Evolutionary conservation across 2,797 vertebrate species (phyloP).

Genomic region (Nyctibius grandis): DNA sequence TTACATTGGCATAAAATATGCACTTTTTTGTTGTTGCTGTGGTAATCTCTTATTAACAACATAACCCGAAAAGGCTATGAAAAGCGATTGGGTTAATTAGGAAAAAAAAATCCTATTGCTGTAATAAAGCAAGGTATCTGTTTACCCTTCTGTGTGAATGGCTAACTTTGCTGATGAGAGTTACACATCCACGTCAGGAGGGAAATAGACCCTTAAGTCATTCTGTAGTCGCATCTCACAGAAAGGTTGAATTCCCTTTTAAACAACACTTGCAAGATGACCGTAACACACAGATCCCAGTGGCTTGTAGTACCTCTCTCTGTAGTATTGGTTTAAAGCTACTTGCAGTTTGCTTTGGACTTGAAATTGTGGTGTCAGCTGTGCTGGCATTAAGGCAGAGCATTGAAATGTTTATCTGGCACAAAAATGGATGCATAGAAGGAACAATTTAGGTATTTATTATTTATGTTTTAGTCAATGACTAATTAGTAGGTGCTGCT

Average conservation of each 20-base stretch:
- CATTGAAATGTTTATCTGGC: slow-evolving; percentile 68
- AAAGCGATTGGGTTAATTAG: slow-evolving; percentile 8
- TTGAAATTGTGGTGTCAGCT: slow-evolving; percentile 76
- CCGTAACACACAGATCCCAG: not conserved
- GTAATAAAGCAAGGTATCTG: not conserved
- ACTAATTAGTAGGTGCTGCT: slow-evolving; percentile 97
- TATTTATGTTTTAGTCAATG: slow-evolving; percentile 99
- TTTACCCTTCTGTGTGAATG: not conserved
- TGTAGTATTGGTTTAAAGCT: slow-evolving; percentile 28
- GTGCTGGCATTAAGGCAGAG: slow-evolving; percentile 67
- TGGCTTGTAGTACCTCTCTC: not conserved
- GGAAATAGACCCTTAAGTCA: not conserved
- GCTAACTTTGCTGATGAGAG: not conserved
- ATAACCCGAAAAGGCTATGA: not conserved
- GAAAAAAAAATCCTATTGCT: not conserved
- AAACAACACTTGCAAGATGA: not conserved
- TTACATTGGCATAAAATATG: not conserved
- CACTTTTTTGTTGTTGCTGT: not conserved
- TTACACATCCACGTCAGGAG: not conserved
- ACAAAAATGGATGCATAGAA: slow-evolving; percentile 69
- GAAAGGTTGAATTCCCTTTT: slow-evolving; percentile 61
- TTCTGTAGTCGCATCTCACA: not conserved
- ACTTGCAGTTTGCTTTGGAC: slow-evolving; percentile 74
- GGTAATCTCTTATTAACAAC: not conserved
- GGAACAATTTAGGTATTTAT: slow-evolving; percentile 89